Base-by-base conservation (phyloP, 2,113 vertebrate species). In the Crotalus viridis region DNA sequence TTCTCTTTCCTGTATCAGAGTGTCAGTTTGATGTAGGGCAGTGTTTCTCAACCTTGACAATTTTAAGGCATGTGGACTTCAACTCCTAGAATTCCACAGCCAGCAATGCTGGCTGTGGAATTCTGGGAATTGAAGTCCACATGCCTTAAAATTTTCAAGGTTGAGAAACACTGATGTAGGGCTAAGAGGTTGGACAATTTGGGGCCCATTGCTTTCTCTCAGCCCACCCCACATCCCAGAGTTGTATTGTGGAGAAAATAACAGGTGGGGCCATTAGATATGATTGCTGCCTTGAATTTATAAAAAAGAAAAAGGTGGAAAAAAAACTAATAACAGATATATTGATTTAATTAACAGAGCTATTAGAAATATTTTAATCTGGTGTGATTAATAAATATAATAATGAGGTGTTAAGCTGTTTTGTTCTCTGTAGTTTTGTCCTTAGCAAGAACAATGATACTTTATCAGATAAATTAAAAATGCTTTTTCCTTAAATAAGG, bases 391-490 rank as follows among this genome's bases (percentile, higher is more conserved):
- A 46, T 10, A 2, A 85, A 0, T 3, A 3, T 46, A 93, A 85
- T 48, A n/a, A 88, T 94, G 46, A 39, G 57, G 3, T 19, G 94
- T 94, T 87, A 59, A 24, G 3, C 0, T 48, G 0, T 88, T 93
- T 59, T 91, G 33, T 81, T 91, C 85, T 87, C 55, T 4, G 1
- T 4, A n/a, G 22, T 94, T 46, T 7, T 56, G 61, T 94, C 91
- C 64, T n/a, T 54, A 90, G 91, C 94, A 91, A 87, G 94, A 64
- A 15, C 1, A 59, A 74, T 2, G 24, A 87, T 13, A 90, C 13
- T 56, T 22, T 19, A 5, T 88, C 87, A 94, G 0, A 24, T 54
- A 33, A 97, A 94, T 54, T 9, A 87, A 69, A 95, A 94, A 96
- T 0, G 55, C n/a, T 22, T 33, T 87, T 56, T 93, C 61, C 3